phyloP scores from a whole-genome alignment of 2,113 vertebrate species.

The Microtus montanus region DNA sequence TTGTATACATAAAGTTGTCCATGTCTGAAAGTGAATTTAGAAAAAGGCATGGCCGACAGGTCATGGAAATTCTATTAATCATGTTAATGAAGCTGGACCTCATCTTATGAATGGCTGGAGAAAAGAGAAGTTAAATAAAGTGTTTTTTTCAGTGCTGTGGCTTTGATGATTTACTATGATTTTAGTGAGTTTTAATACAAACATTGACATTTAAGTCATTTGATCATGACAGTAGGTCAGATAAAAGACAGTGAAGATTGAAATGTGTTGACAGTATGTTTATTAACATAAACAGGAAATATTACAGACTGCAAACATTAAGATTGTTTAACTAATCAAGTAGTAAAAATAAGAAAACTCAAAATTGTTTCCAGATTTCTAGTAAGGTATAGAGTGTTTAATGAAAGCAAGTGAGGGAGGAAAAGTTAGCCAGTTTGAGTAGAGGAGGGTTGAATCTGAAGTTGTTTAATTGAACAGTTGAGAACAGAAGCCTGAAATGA shows the following conservation, averaged over 20 bases:
- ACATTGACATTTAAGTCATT: background rate
- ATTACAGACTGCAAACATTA: background rate
- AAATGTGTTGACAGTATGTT: background rate
- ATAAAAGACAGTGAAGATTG: background rate
- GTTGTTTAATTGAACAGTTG: background rate
- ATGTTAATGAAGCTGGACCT: background rate
- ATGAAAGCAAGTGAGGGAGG: background rate
- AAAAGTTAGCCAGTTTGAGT: background rate
- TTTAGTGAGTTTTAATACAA: background rate
- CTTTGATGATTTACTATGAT: background rate
- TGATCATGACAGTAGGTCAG: background rate
- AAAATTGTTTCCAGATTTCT: background rate
- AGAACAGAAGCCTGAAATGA: background rate
- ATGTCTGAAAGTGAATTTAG: background rate
- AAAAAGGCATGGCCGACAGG: background rate
- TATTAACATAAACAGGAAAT: background rate
- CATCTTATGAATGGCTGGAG: background rate
- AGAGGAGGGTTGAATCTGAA: background rate
- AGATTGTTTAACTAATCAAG: background rate
- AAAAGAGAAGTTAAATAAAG: background rate
- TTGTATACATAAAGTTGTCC: background rate
- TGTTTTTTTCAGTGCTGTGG: background rate
- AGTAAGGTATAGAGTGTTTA: background rate
- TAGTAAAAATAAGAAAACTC: background rate
- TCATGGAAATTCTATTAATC: background rate